A percentile compares a stretch with the other conserved stretches of the same genome.
Conservation (phyloP, 2,797 vertebrate species). For the Crenuchus spilurus region DNA sequence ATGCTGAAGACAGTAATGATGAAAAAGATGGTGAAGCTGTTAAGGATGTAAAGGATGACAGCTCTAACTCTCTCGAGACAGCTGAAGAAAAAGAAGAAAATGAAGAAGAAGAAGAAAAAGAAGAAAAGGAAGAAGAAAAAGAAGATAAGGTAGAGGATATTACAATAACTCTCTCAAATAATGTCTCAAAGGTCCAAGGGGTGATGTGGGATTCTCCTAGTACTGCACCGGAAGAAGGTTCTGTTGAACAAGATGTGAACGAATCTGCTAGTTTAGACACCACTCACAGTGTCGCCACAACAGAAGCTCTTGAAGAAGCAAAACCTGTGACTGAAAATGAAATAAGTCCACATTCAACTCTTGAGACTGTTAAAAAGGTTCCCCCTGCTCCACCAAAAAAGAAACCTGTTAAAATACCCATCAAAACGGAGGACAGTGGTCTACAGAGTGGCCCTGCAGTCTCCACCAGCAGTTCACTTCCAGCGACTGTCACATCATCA, state of each 20-base stretch:
- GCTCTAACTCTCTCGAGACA: constrained; percentile 25
- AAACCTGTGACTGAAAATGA: constrained; percentile 23
- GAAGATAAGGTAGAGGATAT: constrained; percentile 26
- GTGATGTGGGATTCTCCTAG: constrained; percentile 45
- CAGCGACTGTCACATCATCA: neutral
- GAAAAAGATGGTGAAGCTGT: constrained; percentile 56
- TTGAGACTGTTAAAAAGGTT: constrained; percentile 55
- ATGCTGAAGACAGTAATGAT: constrained; percentile 39
- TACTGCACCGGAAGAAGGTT: constrained; percentile 15
- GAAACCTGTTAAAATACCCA: constrained; percentile 47
- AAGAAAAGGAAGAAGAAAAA: constrained; percentile 13
- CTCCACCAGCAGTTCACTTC: neutral
- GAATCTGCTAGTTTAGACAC: constrained; percentile 13
- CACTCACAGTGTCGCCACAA: neutral
- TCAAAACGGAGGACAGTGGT: constrained; percentile 20
- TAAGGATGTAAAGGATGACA: constrained; percentile 50
- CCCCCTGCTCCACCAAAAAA: constrained; percentile 58
- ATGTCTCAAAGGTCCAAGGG: constrained; percentile 29
- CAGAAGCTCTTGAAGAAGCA: constrained; percentile 10
- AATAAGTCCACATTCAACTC: constrained; percentile 26
- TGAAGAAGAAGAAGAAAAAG: constrained; percentile 31
- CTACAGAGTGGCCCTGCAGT: constrained; percentile 2
- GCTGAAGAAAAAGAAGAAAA: constrained; percentile 23
- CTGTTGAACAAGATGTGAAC: constrained; percentile 16
- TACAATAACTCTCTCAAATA: neutral